Percentiles rank a stretch among this genome's conserved stretches.
phyloP scores from a whole-genome alignment of 2,113 vertebrate genomes.

The Channa maculata region DNA sequence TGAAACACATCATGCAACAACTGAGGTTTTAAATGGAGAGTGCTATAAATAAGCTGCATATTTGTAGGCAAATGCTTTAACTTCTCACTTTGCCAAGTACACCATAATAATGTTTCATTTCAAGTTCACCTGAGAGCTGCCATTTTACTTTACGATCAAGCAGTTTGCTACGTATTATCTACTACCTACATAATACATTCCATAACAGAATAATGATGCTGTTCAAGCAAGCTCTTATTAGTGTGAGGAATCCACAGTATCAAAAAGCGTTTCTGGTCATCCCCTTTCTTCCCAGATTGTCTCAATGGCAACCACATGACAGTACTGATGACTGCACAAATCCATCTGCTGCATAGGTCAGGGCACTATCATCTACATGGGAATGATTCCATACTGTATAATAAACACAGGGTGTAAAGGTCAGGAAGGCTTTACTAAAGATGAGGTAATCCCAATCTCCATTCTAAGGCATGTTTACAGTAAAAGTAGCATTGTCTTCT shows the following conservation, averaged over 20 bases:
- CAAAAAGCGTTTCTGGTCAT: neutral
- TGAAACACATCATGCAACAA: constrained; percentile 22
- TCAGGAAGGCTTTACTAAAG: constrained; percentile 61
- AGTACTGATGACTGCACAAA: constrained; percentile 32
- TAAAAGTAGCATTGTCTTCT: constrained; percentile 30
- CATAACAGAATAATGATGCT: neutral
- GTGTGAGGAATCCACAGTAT: neutral
- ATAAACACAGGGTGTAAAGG: constrained; percentile 56
- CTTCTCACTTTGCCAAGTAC: neutral
- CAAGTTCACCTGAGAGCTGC: constrained; percentile 27
- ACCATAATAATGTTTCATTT: neutral
- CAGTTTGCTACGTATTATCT: constrained; percentile 47
- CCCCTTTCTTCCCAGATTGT: constrained; percentile 11
- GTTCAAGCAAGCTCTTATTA: constrained; percentile 10
- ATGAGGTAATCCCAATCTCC: constrained; percentile 54
- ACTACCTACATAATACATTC: neutral
- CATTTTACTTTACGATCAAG: constrained; percentile 9
- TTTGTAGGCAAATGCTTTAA: neutral
- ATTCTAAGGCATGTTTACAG: constrained; percentile 66
- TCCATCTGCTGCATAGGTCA: constrained; percentile 54
- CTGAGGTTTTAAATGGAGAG: neutral
- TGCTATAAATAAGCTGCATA: constrained; percentile 3
- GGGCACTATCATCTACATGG: constrained; percentile 9
- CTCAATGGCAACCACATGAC: constrained; percentile 2
- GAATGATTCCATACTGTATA: neutral